A percentile compares a stretch with the other conserved stretches of the same genome.
phyloP scores from a whole-genome alignment of 2,888 invertebrate genomes.

The Oxytorus armatus region DNA sequence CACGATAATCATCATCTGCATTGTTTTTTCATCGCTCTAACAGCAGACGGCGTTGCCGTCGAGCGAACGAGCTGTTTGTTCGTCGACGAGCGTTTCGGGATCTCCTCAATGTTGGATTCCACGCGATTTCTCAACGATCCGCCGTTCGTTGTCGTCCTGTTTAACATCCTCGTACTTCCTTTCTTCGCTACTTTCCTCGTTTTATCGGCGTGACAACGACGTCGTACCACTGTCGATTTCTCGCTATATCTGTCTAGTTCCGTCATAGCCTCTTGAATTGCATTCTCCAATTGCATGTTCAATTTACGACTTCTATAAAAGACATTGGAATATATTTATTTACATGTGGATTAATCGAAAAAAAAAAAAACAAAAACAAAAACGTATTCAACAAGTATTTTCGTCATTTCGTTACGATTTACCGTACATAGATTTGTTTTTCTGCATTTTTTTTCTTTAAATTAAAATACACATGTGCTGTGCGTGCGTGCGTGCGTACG shows the following conservation, averaged over 20 bases:
- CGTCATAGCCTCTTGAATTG: constrained; percentile 96
- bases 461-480: constrained; percentile 27
- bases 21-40: constrained; percentile 53
- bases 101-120: constrained; percentile 31
- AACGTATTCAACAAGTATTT: no score
- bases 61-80: constrained; percentile 72
- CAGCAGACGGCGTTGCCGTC: constrained; percentile 48
- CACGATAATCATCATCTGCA: constrained; percentile 47
- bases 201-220: constrained; percentile 43
- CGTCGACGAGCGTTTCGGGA: constrained; percentile 67
- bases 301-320: constrained; percentile 94
- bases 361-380: no score
- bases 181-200: constrained; percentile 45
- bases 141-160: constrained; percentile 39
- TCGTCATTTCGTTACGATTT: no score
- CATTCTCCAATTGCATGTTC: constrained; percentile 94
- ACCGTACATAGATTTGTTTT: no score
- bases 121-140: constrained; percentile 53
- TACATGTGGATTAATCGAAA: no score
- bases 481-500: constrained; percentile 47
- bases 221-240: constrained; percentile 50
- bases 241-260: constrained; percentile 88
- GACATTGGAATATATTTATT: constrained; percentile 42
- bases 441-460: background rate
- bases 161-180: constrained; percentile 38